Evolutionary conservation across 2,113 vertebrate genomes (phyloP).

Genomic region (Dipodomys merriami): DNA sequence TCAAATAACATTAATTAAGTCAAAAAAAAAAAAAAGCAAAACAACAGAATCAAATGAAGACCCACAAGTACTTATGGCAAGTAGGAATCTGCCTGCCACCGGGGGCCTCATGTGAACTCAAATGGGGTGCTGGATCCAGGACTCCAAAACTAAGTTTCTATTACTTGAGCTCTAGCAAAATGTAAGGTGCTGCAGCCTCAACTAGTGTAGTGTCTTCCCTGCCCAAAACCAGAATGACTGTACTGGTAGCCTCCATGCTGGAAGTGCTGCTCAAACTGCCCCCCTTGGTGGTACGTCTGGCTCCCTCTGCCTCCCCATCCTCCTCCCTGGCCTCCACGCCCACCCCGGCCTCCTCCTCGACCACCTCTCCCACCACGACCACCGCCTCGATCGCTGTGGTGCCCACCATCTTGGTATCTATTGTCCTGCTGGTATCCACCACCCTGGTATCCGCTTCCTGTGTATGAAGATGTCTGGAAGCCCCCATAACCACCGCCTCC

Average conservation of each 20-base stretch:
- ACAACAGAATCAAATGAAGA: conserved; percentile 64
- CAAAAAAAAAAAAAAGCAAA: not conserved
- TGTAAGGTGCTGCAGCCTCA: conserved; percentile 87
- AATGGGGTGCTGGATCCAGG: conserved; percentile 73
- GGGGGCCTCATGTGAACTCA: conserved; percentile 75
- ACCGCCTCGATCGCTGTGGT: conserved; percentile 87
- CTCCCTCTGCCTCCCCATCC: conserved; percentile 94
- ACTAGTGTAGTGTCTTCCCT: conserved; percentile 95
- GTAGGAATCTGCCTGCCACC: conserved; percentile 68
- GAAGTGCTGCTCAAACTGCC: conserved; percentile 99
- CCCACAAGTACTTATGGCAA: conserved; percentile 58
- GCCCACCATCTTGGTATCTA: conserved; percentile 91
- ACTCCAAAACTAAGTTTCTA: conserved; percentile 82
- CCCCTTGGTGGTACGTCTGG: conserved; percentile 95
- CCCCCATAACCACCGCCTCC: conserved; percentile 87
- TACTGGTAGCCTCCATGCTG: conserved; percentile 99
- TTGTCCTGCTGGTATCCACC: conserved; percentile 90
- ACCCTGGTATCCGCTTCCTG: conserved; percentile 88
- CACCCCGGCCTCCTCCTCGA: conserved; percentile 86
- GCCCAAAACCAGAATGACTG: conserved; percentile 96
- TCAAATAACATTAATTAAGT: conserved; percentile 70
- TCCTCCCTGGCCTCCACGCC: conserved; percentile 89
- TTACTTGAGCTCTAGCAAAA: conserved; percentile 88
- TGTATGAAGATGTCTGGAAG: conserved; percentile 86
- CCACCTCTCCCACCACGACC: conserved; percentile 88